Evolutionary conservation across 2,797 vertebrate species (phyloP), one percentile per base, ranked within the genome.

Genomic region (Harpagifer antarcticus): DNA sequence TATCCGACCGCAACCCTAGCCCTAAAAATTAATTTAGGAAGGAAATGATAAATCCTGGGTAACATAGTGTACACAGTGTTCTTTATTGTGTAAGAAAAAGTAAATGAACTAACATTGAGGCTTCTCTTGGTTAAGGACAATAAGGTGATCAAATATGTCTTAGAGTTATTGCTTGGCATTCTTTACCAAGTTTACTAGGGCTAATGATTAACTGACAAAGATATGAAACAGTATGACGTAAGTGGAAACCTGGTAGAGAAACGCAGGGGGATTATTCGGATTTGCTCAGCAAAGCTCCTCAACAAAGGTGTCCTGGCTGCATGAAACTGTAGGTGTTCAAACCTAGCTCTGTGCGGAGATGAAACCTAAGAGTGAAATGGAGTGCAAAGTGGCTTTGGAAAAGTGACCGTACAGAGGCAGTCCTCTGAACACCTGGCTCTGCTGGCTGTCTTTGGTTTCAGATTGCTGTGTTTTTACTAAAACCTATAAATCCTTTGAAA

Each of bases 231-330:
- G 83, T 62, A 49, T 91, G 87, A 92, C 57, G 77, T 88, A 78
- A 87, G 74, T 67, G 67, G 72, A 85, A 89, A 84, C 79, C 74
- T 81, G 88, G 53, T 67, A 81, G 82, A 89, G 83, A 89, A 88
- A 92, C 87, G 78, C 73, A 70, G 72, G 75, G 75, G 91, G 91
- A 92, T 91, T 92, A 92, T 62, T 73, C 16, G 89, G 92, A 92
- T 94, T 93, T 93, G 89, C 88, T 92, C 44, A 87, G 89, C 82
- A 93, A 92, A 92, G 91, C 89, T 91, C 73, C 61, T 88, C 85
- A 80, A 91, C 87, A 93, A 88, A 93, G 85, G 86, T 87, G 82
- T 81, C 74, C 81, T 74, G 78, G 68, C 79, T 78, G 84, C 68
- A 69, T 81, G 78, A 88, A 84, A 85, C 84, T 74, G 71, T 76